These are phyloP conservation scores for Troides oblongomaculatus DNA, from an alignment of 2,888 invertebrate species.

Conservation along the genomic window DNA sequence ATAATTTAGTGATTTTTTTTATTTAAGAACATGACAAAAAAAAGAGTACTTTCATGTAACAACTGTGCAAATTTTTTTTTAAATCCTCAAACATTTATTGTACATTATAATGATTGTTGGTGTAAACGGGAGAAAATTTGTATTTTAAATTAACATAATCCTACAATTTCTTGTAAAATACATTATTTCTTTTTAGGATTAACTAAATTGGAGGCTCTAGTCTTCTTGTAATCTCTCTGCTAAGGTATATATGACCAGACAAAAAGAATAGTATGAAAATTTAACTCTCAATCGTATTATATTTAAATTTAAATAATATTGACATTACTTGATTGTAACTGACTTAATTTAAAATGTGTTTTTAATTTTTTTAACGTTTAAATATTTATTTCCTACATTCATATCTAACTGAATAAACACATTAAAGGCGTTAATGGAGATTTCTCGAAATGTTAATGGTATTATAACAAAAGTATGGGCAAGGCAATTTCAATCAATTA, in stretches of 20 bases:
- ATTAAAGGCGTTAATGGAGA: neutral
- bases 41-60: neutral
- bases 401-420: neutral
- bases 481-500: neutral
- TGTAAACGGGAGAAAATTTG: neutral
- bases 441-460: neutral
- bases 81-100: neutral
- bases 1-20: conserved; percentile 8
- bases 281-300: neutral
- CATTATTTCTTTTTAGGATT: neutral
- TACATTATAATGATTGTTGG: neutral
- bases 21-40: neutral
- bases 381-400: neutral
- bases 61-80: neutral
- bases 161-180: neutral
- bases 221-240: conserved; percentile 14
- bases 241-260: neutral
- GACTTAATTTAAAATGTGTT: too few species aligned
- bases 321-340: too few species aligned
- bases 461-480: neutral
- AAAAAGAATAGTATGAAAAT: neutral
- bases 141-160: neutral
- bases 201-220: conserved; percentile 10
- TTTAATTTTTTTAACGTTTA: too few species aligned
- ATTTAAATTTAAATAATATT: too few species aligned